These are phyloP conservation scores for Mythimna vitellina DNA, from an alignment of 2,888 invertebrate genomes.

Conservation along the genomic window DNA sequence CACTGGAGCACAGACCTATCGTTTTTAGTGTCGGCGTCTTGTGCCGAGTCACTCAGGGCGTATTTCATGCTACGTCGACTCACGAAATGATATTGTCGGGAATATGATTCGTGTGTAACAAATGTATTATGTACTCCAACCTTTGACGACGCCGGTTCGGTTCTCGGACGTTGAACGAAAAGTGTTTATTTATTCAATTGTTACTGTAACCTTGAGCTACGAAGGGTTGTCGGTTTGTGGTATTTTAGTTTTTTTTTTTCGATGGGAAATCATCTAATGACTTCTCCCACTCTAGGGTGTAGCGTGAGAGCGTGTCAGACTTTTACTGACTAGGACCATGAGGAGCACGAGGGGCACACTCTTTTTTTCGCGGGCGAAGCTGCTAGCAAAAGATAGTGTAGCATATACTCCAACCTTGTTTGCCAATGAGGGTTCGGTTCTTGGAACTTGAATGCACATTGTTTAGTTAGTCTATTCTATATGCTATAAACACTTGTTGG, in stretches of 20 bases:
- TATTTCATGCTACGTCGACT: constrained; percentile 90
- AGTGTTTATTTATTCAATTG: constrained; percentile 43
- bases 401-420: constrained; percentile 69
- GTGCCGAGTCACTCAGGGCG: constrained; percentile 89
- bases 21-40: constrained; percentile 84
- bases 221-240: too few relatives aligned
- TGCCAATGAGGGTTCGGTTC: constrained; percentile 47
- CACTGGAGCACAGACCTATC: constrained; percentile 58
- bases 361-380: too few relatives aligned
- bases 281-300: too few relatives aligned
- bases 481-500: background rate
- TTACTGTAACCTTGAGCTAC: background rate
- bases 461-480: constrained; percentile 39
- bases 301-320: too few relatives aligned
- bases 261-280: too few relatives aligned
- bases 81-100: constrained; percentile 89
- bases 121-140: constrained; percentile 83
- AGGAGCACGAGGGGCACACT: too few relatives aligned
- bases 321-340: too few relatives aligned
- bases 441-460: constrained; percentile 43
- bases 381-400: too few relatives aligned
- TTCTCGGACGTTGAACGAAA: constrained; percentile 50
- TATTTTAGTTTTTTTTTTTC: too few relatives aligned
- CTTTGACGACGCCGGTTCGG: constrained; percentile 53
- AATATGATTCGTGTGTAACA: constrained; percentile 88